These are phyloP conservation scores for Napeogenes sylphis DNA, from an alignment of 2,888 invertebrate genomes.

Conservation along the genomic window DNA sequence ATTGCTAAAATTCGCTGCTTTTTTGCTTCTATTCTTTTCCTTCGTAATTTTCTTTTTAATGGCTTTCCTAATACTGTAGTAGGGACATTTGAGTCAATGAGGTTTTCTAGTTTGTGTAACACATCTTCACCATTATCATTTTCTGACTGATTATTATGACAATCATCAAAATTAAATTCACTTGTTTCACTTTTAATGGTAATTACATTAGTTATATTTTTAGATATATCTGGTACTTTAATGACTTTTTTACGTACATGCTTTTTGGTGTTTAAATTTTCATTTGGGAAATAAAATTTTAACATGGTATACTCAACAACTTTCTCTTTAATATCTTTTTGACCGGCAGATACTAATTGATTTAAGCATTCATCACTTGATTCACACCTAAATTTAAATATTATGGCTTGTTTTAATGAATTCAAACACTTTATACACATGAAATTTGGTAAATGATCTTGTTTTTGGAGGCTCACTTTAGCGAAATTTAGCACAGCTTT, in stretches of 20 bases:
- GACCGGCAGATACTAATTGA: constrained; percentile 14
- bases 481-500: constrained; percentile 49
- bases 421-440: constrained; percentile 57
- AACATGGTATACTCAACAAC: constrained; percentile 24
- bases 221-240: not conserved
- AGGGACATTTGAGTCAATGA: constrained; percentile 9
- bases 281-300: constrained; percentile 18
- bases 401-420: constrained; percentile 54
- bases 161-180: constrained; percentile 4
- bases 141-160: constrained; percentile 3
- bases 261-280: constrained; percentile 9
- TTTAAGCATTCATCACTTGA: constrained; percentile 42
- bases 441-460: constrained; percentile 49
- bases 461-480: constrained; percentile 44
- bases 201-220: not conserved
- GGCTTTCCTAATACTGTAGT: constrained; percentile 8
- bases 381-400: constrained; percentile 59
- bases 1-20: constrained; percentile 13
- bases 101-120: constrained; percentile 22
- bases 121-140: constrained; percentile 16
- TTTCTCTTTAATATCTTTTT: constrained; percentile 16
- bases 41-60: constrained; percentile 13
- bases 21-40: constrained; percentile 14
- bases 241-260: constrained; percentile 4
- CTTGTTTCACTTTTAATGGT: not conserved